Evolutionary conservation across 2,113 vertebrate genomes (phyloP), one percentile per base, ranked within the genome.

Genomic region (Willisornis vidua): DNA sequence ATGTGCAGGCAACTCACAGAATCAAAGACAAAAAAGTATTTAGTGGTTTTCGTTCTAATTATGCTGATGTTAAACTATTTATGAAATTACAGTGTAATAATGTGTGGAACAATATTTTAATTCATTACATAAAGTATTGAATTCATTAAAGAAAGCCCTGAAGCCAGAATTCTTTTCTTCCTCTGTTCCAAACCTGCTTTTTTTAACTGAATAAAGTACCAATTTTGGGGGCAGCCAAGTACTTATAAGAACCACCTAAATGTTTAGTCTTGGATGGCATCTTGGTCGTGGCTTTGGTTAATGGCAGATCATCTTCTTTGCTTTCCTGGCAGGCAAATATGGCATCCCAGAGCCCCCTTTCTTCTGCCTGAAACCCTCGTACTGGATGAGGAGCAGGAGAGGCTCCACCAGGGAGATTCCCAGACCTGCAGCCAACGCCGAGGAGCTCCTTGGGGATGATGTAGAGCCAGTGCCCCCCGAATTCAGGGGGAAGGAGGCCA

Each of bases 401-500:
- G 85, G 90, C 37, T 98, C 98, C 68, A 86, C 49, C 74, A 97
- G 97, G 22, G 94, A 98, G 46, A 96, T 94, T 15, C 58, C 92
- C 65, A 97, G 98, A 62, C 33, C 95, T 2, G 96, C 98, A 82
- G 71, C 25, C 7, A 98, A 97, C 23, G 97, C 97, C 1, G 80
- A 96, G 19, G 87, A 97, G 11, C 72, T 37, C 7, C 89, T 65
- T 0, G 79, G 90, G 9, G 98, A 98, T 13, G 96, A 95, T 0
- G 75, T 97, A 7, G 99, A 99, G 85, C 98, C 98, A 0, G 96
- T 99, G 71, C 98, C 98, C 66, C 84, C 98, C 0, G 98, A 99
- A 92, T 99, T 99, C 97, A 95, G 97, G 72, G 99, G 99, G 14
- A 99, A 98, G 94, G 99, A 99, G 85, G 98, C 98, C 95, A 99